These are phyloP conservation scores for Acanthosoma haemorrhoidale DNA, from an alignment of 2,888 invertebrate genomes.

Conservation along the genomic window DNA sequence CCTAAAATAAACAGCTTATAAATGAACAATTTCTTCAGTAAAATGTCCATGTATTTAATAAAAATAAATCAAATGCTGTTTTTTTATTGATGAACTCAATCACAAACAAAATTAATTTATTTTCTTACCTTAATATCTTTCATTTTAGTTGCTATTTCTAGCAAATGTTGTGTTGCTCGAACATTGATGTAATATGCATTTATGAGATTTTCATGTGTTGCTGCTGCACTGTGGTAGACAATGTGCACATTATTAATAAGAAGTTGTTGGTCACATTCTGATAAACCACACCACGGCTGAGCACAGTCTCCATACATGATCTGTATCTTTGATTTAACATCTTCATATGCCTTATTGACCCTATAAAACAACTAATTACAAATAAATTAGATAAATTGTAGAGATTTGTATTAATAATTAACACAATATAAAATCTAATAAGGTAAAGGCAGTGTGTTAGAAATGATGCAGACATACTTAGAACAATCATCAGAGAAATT, in stretches of 20 bases:
- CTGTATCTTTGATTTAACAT: conserved; percentile 35
- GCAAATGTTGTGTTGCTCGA: conserved; percentile 70
- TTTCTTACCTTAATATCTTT: conserved; percentile 57
- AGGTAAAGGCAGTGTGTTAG: no score
- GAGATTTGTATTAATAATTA: no score
- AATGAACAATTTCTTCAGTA: no score
- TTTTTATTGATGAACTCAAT: no score
- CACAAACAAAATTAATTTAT: no score
- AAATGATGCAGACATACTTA: no score
- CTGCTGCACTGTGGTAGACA: conserved; percentile 42
- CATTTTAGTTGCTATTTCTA: conserved; percentile 72
- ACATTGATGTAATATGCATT: conserved; percentile 89
- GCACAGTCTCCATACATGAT: conserved; percentile 40
- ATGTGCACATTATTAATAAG: conserved; percentile 39
- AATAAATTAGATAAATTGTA: no score
- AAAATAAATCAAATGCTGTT: no score
- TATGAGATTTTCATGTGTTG: conserved; percentile 40
- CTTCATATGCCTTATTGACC: conserved; percentile 34
- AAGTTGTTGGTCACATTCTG: conserved; percentile 31
- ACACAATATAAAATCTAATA: no score
- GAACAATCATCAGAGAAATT: no score
- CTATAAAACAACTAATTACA: conserved; percentile 35
- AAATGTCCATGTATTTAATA: no score
- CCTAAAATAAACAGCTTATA: conserved; percentile 9
- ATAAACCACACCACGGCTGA: conserved; percentile 39